Evolutionary conservation across 1,140 invertebrate species (phyloP).

Genomic region (Eueides isabella): DNA sequence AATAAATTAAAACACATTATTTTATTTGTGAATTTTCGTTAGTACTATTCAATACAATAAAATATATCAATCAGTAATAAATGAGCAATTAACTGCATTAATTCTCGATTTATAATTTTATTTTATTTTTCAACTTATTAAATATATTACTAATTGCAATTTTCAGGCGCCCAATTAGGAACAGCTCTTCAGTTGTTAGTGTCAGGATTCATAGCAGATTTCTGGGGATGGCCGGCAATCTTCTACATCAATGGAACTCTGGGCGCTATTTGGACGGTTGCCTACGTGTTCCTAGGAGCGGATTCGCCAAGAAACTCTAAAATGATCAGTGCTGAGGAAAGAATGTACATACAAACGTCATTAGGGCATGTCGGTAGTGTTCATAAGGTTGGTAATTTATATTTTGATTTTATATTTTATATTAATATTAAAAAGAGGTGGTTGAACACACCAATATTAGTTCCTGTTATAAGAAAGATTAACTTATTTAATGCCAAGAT

Average conservation of each 20-base stretch:
- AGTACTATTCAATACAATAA: no score
- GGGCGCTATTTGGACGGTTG: constrained; percentile 82
- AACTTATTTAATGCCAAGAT: no score
- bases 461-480: neutral
- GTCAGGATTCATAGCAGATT: constrained; percentile 63
- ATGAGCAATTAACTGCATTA: no score
- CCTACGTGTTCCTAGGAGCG: constrained; percentile 83
- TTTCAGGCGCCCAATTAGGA: constrained; percentile 37
- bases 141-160: neutral
- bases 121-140: no score
- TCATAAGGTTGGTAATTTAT: constrained; percentile 54
- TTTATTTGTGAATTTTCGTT: no score
- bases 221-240: constrained; percentile 86
- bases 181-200: constrained; percentile 57
- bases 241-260: constrained; percentile 87
- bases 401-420: no score
- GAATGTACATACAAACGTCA: constrained; percentile 81
- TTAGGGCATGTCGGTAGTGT: constrained; percentile 57
- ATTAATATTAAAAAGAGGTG: neutral
- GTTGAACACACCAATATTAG: neutral
- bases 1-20: no score
- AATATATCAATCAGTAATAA: no score
- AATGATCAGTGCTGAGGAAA: constrained; percentile 82
- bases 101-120: no score
- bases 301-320: constrained; percentile 84